Conservation (phyloP, 2,113 vertebrate species). For the Rhipidura dahli region DNA sequence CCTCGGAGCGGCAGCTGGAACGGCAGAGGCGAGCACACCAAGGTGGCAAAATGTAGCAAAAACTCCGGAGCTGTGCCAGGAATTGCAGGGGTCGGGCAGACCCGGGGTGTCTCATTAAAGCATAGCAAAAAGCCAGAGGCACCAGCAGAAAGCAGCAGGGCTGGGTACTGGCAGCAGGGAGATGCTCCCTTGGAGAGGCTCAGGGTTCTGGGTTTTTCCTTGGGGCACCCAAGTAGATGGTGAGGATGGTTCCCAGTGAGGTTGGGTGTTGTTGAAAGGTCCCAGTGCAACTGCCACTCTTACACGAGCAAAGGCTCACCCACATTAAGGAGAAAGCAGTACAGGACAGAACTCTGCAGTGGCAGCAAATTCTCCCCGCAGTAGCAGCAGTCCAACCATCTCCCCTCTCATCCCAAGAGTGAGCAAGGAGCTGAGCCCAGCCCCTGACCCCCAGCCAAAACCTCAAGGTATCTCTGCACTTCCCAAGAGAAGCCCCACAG, state of each 20-base stretch:
- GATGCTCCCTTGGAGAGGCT: rapidly evolving
- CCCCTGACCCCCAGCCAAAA: not conserved
- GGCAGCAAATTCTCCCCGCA: not conserved
- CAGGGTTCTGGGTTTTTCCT: not conserved
- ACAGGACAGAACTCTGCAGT: rapidly evolving
- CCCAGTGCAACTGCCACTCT: not conserved
- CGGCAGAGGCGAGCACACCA: not conserved
- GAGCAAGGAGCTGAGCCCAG: not conserved
- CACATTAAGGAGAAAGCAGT: not conserved
- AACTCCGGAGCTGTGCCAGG: not conserved
- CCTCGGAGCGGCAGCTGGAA: not conserved
- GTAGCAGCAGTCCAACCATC: not conserved
- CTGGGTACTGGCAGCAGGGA: not conserved
- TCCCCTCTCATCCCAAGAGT: rapidly evolving
- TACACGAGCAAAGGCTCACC: not conserved
- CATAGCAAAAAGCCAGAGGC: not conserved
- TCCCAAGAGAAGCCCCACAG: not conserved
- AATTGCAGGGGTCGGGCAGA: not conserved
- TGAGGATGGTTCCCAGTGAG: not conserved
- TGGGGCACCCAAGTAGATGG: not conserved
- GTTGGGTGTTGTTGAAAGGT: rapidly evolving
- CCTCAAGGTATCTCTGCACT: not conserved
- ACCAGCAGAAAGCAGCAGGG: not conserved
- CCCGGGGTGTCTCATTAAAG: rapidly evolving
- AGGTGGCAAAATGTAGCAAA: not conserved